phyloP scores from a whole-genome alignment of 1,140 invertebrate genomes.

The Phthorimaea operculella region DNA sequence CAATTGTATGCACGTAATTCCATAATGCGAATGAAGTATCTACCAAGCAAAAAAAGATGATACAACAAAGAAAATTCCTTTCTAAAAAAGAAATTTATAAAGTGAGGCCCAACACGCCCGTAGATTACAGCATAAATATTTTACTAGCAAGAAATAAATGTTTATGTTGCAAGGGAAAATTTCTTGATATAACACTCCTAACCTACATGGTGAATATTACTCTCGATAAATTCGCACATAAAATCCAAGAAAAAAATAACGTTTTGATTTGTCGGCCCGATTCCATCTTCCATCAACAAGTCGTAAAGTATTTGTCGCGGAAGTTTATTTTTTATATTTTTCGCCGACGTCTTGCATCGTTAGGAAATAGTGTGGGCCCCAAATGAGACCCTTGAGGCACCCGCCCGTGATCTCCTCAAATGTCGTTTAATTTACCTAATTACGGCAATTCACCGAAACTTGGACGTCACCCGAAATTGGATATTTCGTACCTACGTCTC shows the following conservation, averaged over 20 bases:
- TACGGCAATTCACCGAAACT: constrained; percentile 4
- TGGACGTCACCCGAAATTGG: constrained; percentile 4
- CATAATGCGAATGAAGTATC: no score
- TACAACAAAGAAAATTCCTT: no score
- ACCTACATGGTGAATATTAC: constrained; percentile 3
- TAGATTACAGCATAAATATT: background rate
- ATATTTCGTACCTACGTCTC: constrained; percentile 3
- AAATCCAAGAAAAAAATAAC: background rate
- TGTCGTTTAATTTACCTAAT: constrained; percentile 6
- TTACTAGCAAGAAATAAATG: constrained; percentile 1
- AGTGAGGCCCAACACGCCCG: no score
- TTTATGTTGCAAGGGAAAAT: background rate
- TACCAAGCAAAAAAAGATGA: no score
- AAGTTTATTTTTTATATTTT: background rate
- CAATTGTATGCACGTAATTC: no score
- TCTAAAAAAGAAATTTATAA: no score
- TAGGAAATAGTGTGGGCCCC: background rate
- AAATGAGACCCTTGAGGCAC: background rate
- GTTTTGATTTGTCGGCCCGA: constrained; percentile 3
- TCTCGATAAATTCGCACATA: constrained; percentile 4
- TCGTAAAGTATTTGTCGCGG: background rate
- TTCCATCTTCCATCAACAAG: constrained; percentile 5
- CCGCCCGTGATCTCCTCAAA: background rate
- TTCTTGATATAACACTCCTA: constrained; percentile 1
- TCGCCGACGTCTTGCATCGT: background rate